phyloP scores from a whole-genome alignment of 2,797 vertebrate species.

The Coranthus polyacanthus region DNA sequence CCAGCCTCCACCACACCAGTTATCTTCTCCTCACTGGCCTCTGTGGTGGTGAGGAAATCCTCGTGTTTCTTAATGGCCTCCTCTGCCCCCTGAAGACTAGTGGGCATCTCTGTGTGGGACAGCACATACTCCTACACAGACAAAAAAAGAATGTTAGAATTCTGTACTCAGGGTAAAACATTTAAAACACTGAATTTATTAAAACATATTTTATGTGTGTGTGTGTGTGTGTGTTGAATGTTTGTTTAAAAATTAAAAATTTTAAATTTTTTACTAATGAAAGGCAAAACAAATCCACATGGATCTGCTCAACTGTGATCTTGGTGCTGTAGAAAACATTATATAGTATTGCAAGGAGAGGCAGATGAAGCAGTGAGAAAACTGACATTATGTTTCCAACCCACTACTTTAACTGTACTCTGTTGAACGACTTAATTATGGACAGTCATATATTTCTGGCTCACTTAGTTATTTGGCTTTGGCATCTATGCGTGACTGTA shows the following conservation, averaged over 20 bases:
- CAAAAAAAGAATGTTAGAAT: slow-evolving; percentile 17
- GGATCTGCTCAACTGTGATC: neutral
- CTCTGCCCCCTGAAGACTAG: slow-evolving; percentile 90
- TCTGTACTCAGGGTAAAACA: neutral
- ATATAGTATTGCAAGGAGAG: neutral
- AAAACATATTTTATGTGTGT: no score
- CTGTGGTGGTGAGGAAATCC: slow-evolving; percentile 94
- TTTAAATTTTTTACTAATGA: no score
- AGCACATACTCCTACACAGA: slow-evolving; percentile 90
- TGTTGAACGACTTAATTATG: slow-evolving; percentile 1
- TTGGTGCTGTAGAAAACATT: neutral
- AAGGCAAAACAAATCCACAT: no score
- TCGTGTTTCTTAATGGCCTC: slow-evolving; percentile 95
- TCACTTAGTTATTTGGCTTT: slow-evolving; percentile 7
- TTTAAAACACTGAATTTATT: slow-evolving; percentile 1
- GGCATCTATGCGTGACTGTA: neutral
- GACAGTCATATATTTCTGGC: neutral
- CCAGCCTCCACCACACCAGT: slow-evolving; percentile 89
- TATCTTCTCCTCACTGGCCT: slow-evolving; percentile 93
- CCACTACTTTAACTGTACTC: neutral
- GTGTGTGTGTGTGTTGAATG: no score
- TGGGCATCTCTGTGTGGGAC: slow-evolving; percentile 94
- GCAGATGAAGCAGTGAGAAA: slow-evolving; percentile 5
- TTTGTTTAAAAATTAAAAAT: no score
- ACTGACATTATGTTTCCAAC: neutral